Evolutionary conservation across 2,113 vertebrate genomes (phyloP).

Genomic region (Meles meles): DNA sequence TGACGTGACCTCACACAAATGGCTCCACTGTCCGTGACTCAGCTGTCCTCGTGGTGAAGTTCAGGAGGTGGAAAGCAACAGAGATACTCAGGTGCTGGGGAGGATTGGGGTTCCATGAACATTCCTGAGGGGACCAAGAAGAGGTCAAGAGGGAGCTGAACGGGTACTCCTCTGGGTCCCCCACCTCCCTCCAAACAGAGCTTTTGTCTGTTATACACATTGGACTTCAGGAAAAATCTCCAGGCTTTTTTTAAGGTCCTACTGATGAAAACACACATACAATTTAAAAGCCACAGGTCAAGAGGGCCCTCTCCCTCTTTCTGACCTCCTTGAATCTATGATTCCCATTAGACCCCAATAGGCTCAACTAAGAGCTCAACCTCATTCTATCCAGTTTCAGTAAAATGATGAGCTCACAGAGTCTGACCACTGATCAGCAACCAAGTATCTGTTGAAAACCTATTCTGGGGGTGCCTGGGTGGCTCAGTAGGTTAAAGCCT

Average conservation of each 20-base stretch:
- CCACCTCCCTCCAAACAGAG: neutral
- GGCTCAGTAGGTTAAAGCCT: no score
- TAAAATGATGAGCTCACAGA: neutral
- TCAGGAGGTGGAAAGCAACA: no score
- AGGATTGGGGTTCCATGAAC: neutral
- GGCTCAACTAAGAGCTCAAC: neutral
- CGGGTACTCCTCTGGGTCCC: fast-evolving
- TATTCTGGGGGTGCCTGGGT: neutral
- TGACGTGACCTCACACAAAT: neutral
- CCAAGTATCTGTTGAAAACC: neutral
- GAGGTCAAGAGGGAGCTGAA: neutral
- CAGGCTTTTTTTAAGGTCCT: neutral
- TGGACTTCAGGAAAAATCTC: neutral
- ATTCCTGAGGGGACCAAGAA: neutral
- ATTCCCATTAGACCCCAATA: neutral
- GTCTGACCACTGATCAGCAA: neutral
- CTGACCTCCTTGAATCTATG: neutral
- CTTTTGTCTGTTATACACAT: neutral
- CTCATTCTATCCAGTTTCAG: neutral
- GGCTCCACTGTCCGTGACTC: neutral
- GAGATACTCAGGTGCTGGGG: neutral
- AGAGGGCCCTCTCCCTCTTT: neutral
- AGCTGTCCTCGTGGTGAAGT: neutral
- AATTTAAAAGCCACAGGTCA: neutral
- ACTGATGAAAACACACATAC: neutral